Percentiles rank a stretch among this genome's conserved stretches.
Evolutionary conservation across 2,888 invertebrate genomes (phyloP).

Genomic region (Timema podura): DNA sequence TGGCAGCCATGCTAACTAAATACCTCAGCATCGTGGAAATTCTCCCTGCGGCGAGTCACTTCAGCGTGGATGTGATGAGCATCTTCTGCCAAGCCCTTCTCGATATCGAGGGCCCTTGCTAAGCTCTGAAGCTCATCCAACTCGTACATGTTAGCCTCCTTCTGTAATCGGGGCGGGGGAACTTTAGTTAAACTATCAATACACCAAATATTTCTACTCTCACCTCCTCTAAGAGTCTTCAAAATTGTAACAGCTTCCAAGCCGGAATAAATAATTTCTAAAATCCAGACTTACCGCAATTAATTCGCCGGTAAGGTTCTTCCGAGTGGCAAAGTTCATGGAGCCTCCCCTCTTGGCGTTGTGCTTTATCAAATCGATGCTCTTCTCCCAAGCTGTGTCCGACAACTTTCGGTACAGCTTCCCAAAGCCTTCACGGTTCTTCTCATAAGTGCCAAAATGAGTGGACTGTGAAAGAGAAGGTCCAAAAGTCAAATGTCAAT

Average conservation of each 20-base stretch:
- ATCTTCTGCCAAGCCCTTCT: slow-evolving; percentile 65
- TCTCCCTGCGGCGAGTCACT: slow-evolving; percentile 53
- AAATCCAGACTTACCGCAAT: no score
- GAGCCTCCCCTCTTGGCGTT: slow-evolving; percentile 66
- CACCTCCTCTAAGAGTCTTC: no score
- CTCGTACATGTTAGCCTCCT: slow-evolving; percentile 40
- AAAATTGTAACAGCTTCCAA: no score
- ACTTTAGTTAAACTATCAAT: neutral
- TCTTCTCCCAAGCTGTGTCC: slow-evolving; percentile 69
- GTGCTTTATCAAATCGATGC: slow-evolving; percentile 72
- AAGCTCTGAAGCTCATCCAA: slow-evolving; percentile 66
- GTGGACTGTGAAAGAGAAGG: slow-evolving; percentile 48
- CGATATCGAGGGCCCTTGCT: slow-evolving; percentile 68
- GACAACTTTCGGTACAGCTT: slow-evolving; percentile 69
- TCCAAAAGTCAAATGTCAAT: neutral
- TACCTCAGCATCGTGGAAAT: slow-evolving; percentile 63
- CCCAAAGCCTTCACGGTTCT: slow-evolving; percentile 71
- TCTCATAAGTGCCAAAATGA: slow-evolving; percentile 71
- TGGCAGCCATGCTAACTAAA: no score
- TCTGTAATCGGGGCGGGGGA: neutral
- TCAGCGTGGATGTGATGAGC: slow-evolving; percentile 65
- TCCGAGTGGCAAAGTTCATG: slow-evolving; percentile 48
- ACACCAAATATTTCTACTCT: no score
- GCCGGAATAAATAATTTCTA: no score
- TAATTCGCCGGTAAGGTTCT: neutral